A percentile compares a stretch with the other conserved stretches of the same genome.
Conservation (phyloP, 1,140 invertebrate species). For the Anastatus disparis region DNA sequence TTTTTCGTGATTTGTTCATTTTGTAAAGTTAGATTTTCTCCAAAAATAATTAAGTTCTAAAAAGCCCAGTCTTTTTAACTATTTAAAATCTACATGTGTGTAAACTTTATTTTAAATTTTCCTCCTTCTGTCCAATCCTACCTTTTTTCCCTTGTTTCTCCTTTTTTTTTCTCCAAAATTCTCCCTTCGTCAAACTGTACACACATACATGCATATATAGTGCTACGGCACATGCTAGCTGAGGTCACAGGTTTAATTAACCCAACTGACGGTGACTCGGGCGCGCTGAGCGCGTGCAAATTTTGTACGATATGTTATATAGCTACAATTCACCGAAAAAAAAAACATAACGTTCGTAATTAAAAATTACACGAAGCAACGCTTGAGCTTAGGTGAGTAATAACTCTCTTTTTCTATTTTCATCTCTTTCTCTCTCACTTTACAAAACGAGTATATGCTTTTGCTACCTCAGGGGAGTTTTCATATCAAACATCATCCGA, state of each 20-base stretch:
- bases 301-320: too few species aligned
- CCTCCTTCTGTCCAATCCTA: too few species aligned
- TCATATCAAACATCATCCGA: constrained; percentile 36
- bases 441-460: neutral
- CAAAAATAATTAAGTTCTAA: too few species aligned
- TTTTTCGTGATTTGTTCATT: too few species aligned
- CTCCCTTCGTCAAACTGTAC: too few species aligned
- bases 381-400: constrained; percentile 1
- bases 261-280: constrained; percentile 41
- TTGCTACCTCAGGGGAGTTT: constrained; percentile 1
- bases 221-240: constrained; percentile 12
- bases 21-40: too few species aligned
- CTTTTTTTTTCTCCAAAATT: too few species aligned
- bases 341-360: neutral
- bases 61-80: too few species aligned
- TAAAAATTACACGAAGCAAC: constrained; percentile 33
- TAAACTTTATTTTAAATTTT: too few species aligned
- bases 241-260: constrained; percentile 34
- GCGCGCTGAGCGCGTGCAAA: neutral
- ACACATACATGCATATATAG: too few species aligned
- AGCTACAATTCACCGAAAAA: constrained; percentile 22
- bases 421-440: neutral
- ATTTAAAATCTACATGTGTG: too few species aligned
- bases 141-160: too few species aligned
- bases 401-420: neutral